Evolutionary conservation across 2,113 vertebrate genomes (phyloP).

Genomic region (Pelusios castaneus): DNA sequence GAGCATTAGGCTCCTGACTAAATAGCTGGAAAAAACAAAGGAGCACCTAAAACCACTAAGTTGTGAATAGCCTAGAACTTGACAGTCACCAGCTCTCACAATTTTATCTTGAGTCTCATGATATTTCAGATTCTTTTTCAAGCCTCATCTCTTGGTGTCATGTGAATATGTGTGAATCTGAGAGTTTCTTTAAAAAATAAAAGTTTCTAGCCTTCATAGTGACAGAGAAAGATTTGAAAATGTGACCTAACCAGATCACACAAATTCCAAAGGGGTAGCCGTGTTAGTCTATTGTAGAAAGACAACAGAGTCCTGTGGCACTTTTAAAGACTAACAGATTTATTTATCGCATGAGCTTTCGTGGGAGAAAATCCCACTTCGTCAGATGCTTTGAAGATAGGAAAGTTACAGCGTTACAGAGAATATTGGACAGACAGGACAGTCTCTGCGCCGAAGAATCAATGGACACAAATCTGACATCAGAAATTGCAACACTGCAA

Average conservation of each 20-base stretch:
- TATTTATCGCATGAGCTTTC: too few species aligned
- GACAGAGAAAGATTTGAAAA: background rate
- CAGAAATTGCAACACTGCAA: too few species aligned
- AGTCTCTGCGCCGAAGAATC: too few species aligned
- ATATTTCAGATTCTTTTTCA: background rate
- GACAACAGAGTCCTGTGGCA: too few species aligned
- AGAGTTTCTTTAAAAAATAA: background rate
- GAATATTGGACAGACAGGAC: too few species aligned
- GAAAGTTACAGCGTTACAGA: too few species aligned
- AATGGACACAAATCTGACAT: too few species aligned
- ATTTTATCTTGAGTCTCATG: conserved; percentile 14
- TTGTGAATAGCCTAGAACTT: conserved; percentile 41
- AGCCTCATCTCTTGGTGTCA: background rate
- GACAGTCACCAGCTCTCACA: conserved; percentile 60
- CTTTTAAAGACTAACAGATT: too few species aligned
- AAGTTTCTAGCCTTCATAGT: background rate
- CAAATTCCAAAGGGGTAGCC: too few species aligned
- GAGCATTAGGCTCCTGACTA: conserved; percentile 21
- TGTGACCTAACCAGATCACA: background rate
- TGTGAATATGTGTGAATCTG: background rate
- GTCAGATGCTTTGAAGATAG: too few species aligned
- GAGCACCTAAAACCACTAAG: conserved; percentile 47
- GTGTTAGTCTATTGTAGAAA: too few species aligned
- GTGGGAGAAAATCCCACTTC: too few species aligned
- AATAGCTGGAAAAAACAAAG: conserved; percentile 43